Percentiles rank a stretch among this genome's conserved stretches.
Conservation (phyloP, 1,140 invertebrate genomes). For the Cyclina sinensis region DNA sequence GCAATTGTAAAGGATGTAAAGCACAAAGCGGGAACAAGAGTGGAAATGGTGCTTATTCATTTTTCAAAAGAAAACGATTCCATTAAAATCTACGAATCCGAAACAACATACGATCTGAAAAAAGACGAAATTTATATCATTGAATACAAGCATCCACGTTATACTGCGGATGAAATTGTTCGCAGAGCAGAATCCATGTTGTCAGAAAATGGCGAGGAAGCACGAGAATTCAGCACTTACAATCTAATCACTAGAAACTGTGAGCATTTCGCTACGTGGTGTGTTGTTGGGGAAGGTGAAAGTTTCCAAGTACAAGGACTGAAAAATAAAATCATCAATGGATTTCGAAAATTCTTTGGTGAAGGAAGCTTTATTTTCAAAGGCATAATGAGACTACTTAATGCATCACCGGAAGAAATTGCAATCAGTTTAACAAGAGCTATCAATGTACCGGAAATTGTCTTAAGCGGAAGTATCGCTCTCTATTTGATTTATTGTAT, state of each 20-base stretch:
- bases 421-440: neutral
- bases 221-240: constrained; percentile 9
- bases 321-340: neutral
- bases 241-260: constrained; percentile 33
- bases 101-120: constrained; percentile 4
- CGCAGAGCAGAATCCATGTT: constrained; percentile 38
- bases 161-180: constrained; percentile 21
- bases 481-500: constrained; percentile 45
- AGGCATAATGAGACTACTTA: neutral
- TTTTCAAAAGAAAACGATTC: neutral
- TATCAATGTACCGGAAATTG: neutral
- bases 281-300: constrained; percentile 38
- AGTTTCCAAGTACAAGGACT: constrained; percentile 44
- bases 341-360: neutral
- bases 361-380: neutral
- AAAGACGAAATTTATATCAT: constrained; percentile 44
- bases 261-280: constrained; percentile 63
- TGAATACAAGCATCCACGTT: constrained; percentile 20
- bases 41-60: constrained; percentile 11
- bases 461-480: neutral
- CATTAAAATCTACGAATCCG: constrained; percentile 13
- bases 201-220: neutral
- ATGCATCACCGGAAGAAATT: constrained; percentile 41
- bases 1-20: constrained; percentile 27
- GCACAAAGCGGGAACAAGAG: neutral